These are phyloP conservation scores for Drosophila tani DNA, from an alignment of 1,140 invertebrate species.

Conservation along the genomic window DNA sequence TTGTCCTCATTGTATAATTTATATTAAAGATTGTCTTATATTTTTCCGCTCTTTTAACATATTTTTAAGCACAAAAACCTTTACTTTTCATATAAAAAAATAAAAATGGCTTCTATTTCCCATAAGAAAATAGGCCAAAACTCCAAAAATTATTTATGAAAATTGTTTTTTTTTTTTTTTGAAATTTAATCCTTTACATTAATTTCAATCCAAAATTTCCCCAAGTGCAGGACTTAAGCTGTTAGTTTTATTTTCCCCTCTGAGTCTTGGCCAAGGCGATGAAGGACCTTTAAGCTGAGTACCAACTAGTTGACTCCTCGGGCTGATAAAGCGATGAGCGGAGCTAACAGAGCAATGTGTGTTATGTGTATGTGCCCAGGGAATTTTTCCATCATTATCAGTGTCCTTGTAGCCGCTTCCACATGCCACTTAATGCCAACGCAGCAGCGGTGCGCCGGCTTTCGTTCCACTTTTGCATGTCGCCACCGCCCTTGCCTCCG, in stretches of 20 bases:
- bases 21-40: too few species aligned
- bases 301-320: constrained; percentile 40
- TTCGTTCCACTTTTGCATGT: constrained; percentile 74
- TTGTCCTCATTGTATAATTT: too few species aligned
- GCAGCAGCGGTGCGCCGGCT: constrained; percentile 46
- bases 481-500: background rate
- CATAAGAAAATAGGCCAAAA: too few species aligned
- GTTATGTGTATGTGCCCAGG: constrained; percentile 51
- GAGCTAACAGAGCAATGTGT: constrained; percentile 47
- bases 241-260: background rate
- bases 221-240: background rate
- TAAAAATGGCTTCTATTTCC: too few species aligned
- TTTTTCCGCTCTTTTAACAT: too few species aligned
- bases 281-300: constrained; percentile 32
- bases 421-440: constrained; percentile 83
- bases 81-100: too few species aligned
- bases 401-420: constrained; percentile 77
- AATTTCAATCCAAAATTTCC: background rate
- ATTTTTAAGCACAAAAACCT: too few species aligned
- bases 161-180: too few species aligned
- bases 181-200: too few species aligned
- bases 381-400: constrained; percentile 83
- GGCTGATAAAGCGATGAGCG: constrained; percentile 41
- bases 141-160: too few species aligned
- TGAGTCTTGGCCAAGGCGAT: constrained; percentile 17